Conservation (phyloP, 2,797 vertebrate species). For the Tokudaia muenninki region DNA sequence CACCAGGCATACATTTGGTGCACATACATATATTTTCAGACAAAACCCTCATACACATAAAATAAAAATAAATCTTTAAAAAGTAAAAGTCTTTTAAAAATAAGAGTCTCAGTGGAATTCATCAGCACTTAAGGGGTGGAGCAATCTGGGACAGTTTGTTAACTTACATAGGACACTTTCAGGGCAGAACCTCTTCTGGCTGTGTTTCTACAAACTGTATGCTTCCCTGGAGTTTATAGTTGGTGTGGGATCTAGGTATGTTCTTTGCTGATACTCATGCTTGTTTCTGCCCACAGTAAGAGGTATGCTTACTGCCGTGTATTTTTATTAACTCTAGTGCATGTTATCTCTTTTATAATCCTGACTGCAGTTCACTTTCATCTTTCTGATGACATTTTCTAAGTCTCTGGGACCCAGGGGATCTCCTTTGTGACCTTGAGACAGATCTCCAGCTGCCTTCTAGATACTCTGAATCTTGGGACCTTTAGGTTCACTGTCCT, state of each 20-base stretch:
- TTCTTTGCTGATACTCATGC: background rate
- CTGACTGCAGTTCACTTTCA: background rate
- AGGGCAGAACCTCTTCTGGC: background rate
- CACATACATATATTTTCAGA: no score
- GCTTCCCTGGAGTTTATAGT: background rate
- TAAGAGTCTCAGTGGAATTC: background rate
- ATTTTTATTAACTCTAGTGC: background rate
- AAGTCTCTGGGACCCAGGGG: background rate
- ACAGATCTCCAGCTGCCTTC: background rate
- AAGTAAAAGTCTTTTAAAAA: background rate
- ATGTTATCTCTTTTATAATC: background rate
- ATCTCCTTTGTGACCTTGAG: background rate
- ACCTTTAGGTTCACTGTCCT: background rate
- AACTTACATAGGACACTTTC: background rate
- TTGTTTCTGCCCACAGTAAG: background rate
- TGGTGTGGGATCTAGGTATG: background rate
- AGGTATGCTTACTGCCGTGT: background rate
- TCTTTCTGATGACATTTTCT: slow-evolving; percentile 11
- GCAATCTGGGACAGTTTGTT: background rate
- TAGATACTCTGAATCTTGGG: background rate
- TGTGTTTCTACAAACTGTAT: background rate
- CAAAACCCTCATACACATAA: no score
- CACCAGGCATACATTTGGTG: no score
- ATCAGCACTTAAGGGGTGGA: background rate
- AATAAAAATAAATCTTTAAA: background rate